Evolutionary conservation across 2,797 vertebrate species (phyloP).

Genomic region (Poliocrania exsul): DNA sequence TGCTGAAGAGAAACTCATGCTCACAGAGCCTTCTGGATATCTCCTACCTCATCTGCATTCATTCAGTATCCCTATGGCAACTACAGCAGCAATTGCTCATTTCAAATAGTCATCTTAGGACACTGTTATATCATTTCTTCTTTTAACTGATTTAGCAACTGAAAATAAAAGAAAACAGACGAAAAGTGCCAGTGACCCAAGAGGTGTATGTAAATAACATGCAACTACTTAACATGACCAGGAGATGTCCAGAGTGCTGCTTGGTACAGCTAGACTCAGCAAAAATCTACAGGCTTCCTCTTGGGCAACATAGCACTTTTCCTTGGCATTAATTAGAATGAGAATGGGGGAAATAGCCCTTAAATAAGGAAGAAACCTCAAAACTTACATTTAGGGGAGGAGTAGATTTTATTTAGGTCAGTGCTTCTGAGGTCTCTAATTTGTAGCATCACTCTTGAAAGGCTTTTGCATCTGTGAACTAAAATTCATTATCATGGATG

Average conservation of each 20-base stretch:
- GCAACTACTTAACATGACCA: background rate
- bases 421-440: background rate
- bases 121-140: background rate
- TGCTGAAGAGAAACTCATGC: background rate
- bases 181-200: background rate
- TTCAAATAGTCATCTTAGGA: slow-evolving; percentile 43
- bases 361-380: slow-evolving; percentile 17
- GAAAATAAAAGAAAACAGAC: background rate
- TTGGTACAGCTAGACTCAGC: background rate
- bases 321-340: background rate
- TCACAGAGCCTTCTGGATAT: slow-evolving; percentile 17
- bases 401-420: slow-evolving; percentile 21
- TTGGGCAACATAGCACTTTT: background rate
- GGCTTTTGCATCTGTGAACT: slow-evolving; percentile 6
- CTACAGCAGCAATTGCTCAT: slow-evolving; percentile 46
- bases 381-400: slow-evolving; percentile 4
- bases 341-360: background rate
- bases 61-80: slow-evolving; percentile 56
- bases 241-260: background rate
- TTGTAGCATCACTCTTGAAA: background rate
- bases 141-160: background rate
- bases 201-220: background rate
- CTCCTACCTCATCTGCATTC: slow-evolving; percentile 39
- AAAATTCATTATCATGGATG: background rate
- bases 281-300: background rate